These are phyloP conservation scores for Microtus pennsylvanicus DNA, from an alignment of 2,113 vertebrate genomes.

Conservation along the genomic window DNA sequence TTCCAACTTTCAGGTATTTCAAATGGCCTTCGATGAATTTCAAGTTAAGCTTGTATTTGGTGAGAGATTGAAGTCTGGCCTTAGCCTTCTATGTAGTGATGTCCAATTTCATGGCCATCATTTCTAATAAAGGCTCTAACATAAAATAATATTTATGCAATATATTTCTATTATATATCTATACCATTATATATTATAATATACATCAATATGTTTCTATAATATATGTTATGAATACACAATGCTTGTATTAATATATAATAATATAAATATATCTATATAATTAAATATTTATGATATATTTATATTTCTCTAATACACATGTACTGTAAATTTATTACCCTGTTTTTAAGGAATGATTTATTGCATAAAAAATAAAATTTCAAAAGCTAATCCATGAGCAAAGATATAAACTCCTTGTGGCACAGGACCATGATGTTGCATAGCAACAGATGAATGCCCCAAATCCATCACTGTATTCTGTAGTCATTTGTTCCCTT, in stretches of 20 bases:
- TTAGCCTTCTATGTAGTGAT: not conserved
- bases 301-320: not conserved
- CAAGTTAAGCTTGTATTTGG: not conserved
- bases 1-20: not conserved
- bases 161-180: not conserved
- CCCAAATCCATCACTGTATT: not conserved
- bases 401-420: accelerated
- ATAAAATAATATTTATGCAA: not conserved
- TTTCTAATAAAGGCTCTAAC: not conserved
- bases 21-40: not conserved
- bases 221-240: too few relatives aligned
- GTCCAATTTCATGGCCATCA: not conserved
- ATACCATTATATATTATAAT: not conserved
- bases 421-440: not conserved
- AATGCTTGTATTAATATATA: not conserved
- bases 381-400: not conserved
- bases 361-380: constrained; percentile 18
- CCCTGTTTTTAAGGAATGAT: constrained; percentile 23
- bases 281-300: not conserved
- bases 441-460: accelerated
- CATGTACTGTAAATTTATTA: constrained; percentile 53
- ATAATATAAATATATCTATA: too few relatives aligned
- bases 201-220: too few relatives aligned
- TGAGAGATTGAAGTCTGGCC: not conserved
- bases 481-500: not conserved